Base-by-base conservation (phyloP, 35 echinoderm and acorn worm genomes). In the Nesometra sesokonis region DNA sequence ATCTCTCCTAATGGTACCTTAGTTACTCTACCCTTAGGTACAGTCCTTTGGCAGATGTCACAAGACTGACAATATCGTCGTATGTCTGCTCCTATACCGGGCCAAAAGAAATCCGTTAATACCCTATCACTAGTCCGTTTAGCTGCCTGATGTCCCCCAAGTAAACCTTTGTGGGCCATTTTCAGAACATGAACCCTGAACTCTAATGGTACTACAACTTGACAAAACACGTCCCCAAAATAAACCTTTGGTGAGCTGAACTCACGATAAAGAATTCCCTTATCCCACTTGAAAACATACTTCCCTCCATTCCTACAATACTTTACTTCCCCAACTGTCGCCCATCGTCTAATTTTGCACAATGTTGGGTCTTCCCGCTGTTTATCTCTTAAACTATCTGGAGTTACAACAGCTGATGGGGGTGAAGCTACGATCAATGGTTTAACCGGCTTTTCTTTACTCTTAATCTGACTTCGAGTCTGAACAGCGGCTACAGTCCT, bases 1-100 rank as follows among this genome's bases (percentile, higher is more conserved):
- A 83, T 89, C 3, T 87, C 11, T 37, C 89, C 11, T 88, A n/a
- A n/a, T n/a, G n/a, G n/a, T n/a, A n/a, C n/a, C n/a, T n/a, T n/a
- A n/a, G n/a, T n/a, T n/a, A n/a, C 83, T 0, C 86, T 30, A 17
- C 86, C 86, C 76, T 93, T 86, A 11, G 83, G 39, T 19, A 92
- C 77, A n/a, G n/a, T n/a, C n/a, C n/a, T n/a, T n/a, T n/a, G n/a
- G n/a, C 86, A 93, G 2, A 89, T 77, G 37, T 93, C 92, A 52
- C 87, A 93, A 21, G 92, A 93, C 27, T 39, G 5, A 79, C 82
- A 92, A 52, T 77, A 92, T 23, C 86, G 33, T 5, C 32, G 29
- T 9, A 93, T 77, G 2, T 93, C 91, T 21, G 57, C 39, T 19
- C 89, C 84, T 46, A 89, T 33, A 27, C 88, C 92, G 1, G 87